phyloP scores from a whole-genome alignment of 1,140 invertebrate genomes.

The Papilio machaon region DNA sequence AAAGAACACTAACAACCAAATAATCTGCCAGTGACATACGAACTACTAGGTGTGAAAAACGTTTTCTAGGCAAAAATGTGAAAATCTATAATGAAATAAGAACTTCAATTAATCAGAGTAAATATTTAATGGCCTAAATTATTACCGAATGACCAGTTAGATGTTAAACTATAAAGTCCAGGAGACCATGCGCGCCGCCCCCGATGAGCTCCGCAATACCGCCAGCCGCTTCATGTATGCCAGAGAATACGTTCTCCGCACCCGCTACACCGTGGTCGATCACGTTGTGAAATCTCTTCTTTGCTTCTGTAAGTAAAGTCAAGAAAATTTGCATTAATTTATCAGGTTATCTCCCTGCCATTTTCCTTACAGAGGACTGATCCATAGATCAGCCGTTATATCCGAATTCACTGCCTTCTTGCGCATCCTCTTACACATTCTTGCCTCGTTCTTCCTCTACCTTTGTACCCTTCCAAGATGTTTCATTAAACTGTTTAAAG shows the following conservation, averaged over 20 bases:
- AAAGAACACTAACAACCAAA: too few species aligned
- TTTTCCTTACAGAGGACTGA: neutral
- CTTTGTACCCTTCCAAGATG: too few species aligned
- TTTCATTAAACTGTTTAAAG: too few species aligned
- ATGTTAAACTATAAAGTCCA: neutral
- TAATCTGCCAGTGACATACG: too few species aligned
- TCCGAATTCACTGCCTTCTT: neutral
- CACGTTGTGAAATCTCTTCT: conserved; percentile 18
- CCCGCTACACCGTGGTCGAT: neutral
- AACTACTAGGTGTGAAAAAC: too few species aligned
- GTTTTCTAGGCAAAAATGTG: neutral
- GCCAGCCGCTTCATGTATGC: neutral
- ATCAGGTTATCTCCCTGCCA: too few species aligned
- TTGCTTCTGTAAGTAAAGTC: conserved; percentile 5
- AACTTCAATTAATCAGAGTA: neutral
- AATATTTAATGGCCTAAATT: neutral
- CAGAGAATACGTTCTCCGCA: neutral
- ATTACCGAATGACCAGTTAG: neutral
- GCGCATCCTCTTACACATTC: too few species aligned
- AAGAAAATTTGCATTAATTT: too few species aligned
- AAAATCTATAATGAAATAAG: neutral
- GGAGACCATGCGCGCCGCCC: conserved; percentile 6
- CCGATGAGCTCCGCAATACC: neutral
- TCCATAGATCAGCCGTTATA: neutral
- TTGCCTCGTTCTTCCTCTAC: too few species aligned